Percentiles rank a stretch among this genome's conserved stretches.
Evolutionary conservation across 2,113 vertebrate species (phyloP).

Genomic region (Orycteropus afer): DNA sequence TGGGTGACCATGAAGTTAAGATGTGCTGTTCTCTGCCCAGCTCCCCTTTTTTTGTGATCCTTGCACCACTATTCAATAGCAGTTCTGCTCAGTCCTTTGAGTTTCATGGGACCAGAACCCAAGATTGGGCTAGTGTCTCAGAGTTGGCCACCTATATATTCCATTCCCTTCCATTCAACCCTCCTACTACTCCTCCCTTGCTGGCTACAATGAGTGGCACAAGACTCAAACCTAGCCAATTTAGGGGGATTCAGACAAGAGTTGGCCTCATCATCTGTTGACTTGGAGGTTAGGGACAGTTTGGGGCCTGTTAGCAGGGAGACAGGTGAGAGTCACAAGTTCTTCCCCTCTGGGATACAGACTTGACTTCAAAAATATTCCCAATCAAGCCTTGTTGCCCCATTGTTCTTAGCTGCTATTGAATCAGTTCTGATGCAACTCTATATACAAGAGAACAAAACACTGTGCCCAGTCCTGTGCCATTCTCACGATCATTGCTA

Average conservation of each 20-base stretch:
- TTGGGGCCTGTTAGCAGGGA: neutral
- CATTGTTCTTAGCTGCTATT: too few relatives aligned
- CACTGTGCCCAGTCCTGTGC: too few relatives aligned
- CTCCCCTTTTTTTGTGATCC: neutral
- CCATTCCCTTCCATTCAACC: neutral
- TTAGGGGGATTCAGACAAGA: neutral
- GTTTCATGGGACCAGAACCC: neutral
- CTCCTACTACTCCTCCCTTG: neutral
- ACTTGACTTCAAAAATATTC: neutral
- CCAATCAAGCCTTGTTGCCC: neutral
- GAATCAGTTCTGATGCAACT: too few relatives aligned
- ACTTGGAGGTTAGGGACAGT: neutral
- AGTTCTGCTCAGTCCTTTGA: neutral
- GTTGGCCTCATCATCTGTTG: neutral
- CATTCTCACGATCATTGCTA: too few relatives aligned
- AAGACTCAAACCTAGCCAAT: neutral
- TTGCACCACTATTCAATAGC: neutral
- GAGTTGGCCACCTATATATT: neutral
- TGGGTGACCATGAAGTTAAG: too few relatives aligned
- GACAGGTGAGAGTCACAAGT: neutral
- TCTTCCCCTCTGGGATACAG: neutral
- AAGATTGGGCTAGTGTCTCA: neutral
- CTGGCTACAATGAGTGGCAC: neutral
- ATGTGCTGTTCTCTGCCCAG: accelerated
- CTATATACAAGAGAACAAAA: too few relatives aligned